A percentile compares a stretch with the other conserved stretches of the same genome.
Conservation (phyloP, 1,140 invertebrate genomes). For the Musca domestica region DNA sequence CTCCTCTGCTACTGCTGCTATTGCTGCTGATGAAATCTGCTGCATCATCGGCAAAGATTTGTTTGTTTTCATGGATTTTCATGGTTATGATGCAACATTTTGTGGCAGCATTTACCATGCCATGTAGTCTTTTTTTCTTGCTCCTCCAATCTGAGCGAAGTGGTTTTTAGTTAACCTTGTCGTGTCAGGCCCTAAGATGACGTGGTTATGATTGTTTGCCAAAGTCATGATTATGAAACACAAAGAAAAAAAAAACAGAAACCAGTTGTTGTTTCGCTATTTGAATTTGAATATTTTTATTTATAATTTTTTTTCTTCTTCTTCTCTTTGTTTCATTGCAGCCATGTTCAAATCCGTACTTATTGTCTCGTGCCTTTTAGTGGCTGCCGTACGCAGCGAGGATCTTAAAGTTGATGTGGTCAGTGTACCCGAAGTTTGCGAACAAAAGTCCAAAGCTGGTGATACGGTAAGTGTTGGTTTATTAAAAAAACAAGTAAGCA, state of each 20-base stretch:
- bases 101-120: too few relatives aligned
- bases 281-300: background rate
- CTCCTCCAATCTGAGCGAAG: too few relatives aligned
- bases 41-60: background rate
- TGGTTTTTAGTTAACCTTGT: too few relatives aligned
- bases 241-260: too few relatives aligned
- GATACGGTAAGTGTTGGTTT: constrained; percentile 59
- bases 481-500: background rate
- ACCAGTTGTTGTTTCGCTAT: too few relatives aligned
- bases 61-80: background rate
- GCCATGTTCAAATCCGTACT: constrained; percentile 33
- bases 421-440: constrained; percentile 76
- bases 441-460: constrained; percentile 76
- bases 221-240: too few relatives aligned
- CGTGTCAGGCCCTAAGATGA: too few relatives aligned
- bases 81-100: constrained; percentile 11
- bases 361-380: constrained; percentile 48
- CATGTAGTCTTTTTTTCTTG: too few relatives aligned
- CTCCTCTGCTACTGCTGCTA: background rate
- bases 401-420: constrained; percentile 78
- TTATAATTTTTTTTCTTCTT: background rate
- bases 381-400: constrained; percentile 56
- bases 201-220: too few relatives aligned
- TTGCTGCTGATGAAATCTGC: background rate
- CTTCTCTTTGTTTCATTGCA: constrained; percentile 10